Conservation (phyloP, 2,113 vertebrate genomes). For the Petromus typicus region DNA sequence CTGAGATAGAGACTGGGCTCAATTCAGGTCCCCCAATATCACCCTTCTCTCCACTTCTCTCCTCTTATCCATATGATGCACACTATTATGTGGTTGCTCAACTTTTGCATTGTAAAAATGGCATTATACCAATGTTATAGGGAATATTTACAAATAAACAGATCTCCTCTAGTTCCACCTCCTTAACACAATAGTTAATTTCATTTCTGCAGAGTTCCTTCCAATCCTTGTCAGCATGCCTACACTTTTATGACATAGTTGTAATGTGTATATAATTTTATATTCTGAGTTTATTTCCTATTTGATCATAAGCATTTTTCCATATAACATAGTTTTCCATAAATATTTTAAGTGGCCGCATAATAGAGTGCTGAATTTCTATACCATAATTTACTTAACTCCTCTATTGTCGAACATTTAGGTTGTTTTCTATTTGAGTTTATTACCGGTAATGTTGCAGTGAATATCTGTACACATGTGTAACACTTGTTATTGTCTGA, state of each 20-base stretch:
- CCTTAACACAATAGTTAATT: slow-evolving; percentile 60
- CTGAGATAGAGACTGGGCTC: not conserved
- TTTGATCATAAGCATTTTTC: slow-evolving; percentile 70
- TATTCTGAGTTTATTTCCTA: slow-evolving; percentile 36
- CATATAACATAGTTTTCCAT: slow-evolving; percentile 64
- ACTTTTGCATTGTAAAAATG: slow-evolving; percentile 30
- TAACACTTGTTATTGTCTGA: slow-evolving; percentile 56
- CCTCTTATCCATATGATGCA: not conserved
- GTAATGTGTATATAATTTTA: slow-evolving; percentile 16
- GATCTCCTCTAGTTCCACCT: not conserved
- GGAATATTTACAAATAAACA: slow-evolving; percentile 56
- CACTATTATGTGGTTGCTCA: slow-evolving; percentile 10
- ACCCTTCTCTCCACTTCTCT: not conserved
- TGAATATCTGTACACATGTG: slow-evolving; percentile 38
- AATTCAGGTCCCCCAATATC: not conserved
- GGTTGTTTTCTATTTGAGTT: slow-evolving; percentile 49
- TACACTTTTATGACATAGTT: slow-evolving; percentile 49
- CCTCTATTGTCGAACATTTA: slow-evolving; percentile 66
- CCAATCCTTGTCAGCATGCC: slow-evolving; percentile 29
- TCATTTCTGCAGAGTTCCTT: slow-evolving; percentile 48
- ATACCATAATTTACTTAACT: slow-evolving; percentile 69
- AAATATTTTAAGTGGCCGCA: slow-evolving; percentile 72
- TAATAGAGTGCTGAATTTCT: slow-evolving; percentile 66
- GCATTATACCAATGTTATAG: slow-evolving; percentile 2
- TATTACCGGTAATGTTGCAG: slow-evolving; percentile 60